Evolutionary conservation across 1,140 invertebrate genomes (phyloP).

Genomic region (Drosophila parabipectinata): DNA sequence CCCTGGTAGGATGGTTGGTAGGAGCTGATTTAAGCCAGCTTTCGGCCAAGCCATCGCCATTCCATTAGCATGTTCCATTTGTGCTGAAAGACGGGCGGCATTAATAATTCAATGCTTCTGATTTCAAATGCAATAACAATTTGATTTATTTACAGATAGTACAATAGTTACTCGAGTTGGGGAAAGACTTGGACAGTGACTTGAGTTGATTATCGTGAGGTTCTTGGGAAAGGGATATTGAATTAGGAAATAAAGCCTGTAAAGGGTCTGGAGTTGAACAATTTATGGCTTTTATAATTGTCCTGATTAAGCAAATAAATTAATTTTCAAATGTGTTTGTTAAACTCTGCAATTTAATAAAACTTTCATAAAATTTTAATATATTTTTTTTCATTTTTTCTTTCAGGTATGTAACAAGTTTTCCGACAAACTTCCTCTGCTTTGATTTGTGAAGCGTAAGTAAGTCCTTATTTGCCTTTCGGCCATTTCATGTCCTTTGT

Average conservation of each 20-base stretch:
- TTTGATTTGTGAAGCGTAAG: constrained; percentile 47
- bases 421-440: constrained; percentile 11
- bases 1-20: constrained; percentile 33
- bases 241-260: not conserved
- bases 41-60: constrained; percentile 24
- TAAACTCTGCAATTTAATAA: too few species aligned
- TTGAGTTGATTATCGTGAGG: constrained; percentile 15
- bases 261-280: not conserved
- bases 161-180: not conserved
- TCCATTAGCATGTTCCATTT: constrained; percentile 40
- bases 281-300: constrained; percentile 15
- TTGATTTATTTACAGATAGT: constrained; percentile 68
- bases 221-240: not conserved
- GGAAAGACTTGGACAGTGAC: not conserved
- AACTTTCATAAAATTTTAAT: constrained; percentile 11
- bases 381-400: constrained; percentile 7
- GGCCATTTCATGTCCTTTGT: constrained; percentile 29
- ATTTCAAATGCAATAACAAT: constrained; percentile 67
- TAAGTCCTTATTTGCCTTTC: constrained; percentile 56
- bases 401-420: constrained; percentile 63
- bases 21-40: constrained; percentile 37
- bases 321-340: constrained; percentile 1
- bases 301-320: constrained; percentile 7
- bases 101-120: constrained; percentile 66
- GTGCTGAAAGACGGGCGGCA: constrained; percentile 29